A percentile compares a stretch with the other conserved stretches of the same genome.
phyloP scores from a whole-genome alignment of 1,140 invertebrate genomes.

The Stegodyphus mimosarum region DNA sequence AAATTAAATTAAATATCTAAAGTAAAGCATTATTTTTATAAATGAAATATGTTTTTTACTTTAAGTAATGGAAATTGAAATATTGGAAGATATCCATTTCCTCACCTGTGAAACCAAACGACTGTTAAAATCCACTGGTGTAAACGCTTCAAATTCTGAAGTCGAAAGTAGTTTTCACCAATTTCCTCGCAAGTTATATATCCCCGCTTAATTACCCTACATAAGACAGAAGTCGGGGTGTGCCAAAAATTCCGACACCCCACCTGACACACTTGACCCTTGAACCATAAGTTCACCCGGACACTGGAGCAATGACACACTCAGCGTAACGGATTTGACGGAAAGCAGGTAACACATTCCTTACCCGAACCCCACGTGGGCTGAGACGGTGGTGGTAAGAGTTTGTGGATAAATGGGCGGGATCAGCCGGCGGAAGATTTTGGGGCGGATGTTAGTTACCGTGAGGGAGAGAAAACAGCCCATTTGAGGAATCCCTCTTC shows the following conservation, averaged over 20 bases:
- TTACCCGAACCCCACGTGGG: neutral
- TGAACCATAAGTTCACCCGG: slow-evolving; percentile 59
- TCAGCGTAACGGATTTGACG: neutral
- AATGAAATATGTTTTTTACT: too few species aligned
- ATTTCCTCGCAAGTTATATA: slow-evolving; percentile 43
- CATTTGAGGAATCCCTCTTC: too few species aligned
- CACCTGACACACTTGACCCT: slow-evolving; percentile 55
- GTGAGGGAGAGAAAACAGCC: slow-evolving; percentile 23
- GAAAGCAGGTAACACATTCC: neutral
- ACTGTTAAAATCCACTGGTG: neutral
- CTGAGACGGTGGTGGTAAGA: too few species aligned
- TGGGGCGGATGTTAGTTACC: slow-evolving; percentile 13
- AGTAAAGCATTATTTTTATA: too few species aligned
- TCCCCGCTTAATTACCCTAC: slow-evolving; percentile 38
- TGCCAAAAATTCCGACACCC: slow-evolving; percentile 39
- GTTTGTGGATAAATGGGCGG: too few species aligned
- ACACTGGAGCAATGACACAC: slow-evolving; percentile 21
- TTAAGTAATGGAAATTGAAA: too few species aligned
- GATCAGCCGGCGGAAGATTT: neutral
- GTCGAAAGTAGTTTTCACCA: slow-evolving; percentile 17
- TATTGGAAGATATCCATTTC: neutral
- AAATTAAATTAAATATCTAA: too few species aligned
- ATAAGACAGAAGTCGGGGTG: slow-evolving; percentile 26
- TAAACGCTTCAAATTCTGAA: neutral
- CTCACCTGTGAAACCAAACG: neutral